Conservation (phyloP, 2,888 invertebrate genomes). For the Nyleta sp. region DNA sequence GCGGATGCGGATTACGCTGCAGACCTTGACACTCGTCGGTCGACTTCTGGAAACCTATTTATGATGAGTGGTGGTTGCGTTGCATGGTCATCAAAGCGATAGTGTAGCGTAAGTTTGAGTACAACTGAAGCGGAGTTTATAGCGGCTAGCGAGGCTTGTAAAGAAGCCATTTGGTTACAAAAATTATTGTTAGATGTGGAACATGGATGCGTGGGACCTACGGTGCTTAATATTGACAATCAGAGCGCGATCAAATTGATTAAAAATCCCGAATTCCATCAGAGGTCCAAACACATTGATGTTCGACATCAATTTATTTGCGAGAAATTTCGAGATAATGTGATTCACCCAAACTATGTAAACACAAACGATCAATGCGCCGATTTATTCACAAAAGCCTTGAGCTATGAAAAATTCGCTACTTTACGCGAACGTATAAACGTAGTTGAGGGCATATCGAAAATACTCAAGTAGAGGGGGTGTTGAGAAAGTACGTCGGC, state of each 20-base stretch:
- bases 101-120: slow-evolving; percentile 22
- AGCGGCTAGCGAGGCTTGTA: slow-evolving; percentile 67
- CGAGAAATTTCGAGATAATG: no score
- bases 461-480: no score
- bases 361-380: no score
- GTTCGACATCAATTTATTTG: no score
- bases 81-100: slow-evolving; percentile 28
- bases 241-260: slow-evolving; percentile 67
- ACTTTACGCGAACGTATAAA: no score
- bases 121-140: slow-evolving; percentile 71
- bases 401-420: no score
- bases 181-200: slow-evolving; percentile 26
- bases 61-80: slow-evolving; percentile 28
- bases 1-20: slow-evolving; percentile 67
- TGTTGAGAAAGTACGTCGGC: no score
- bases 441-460: no score
- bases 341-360: no score
- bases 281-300: slow-evolving; percentile 69
- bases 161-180: slow-evolving; percentile 61
- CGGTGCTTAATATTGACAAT: slow-evolving; percentile 57
- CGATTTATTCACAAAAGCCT: no score
- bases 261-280: slow-evolving; percentile 68
- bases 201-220: not conserved
- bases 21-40: slow-evolving; percentile 60
- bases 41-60: slow-evolving; percentile 67